A percentile compares a stretch with the other conserved stretches of the same genome.
These are phyloP conservation scores for Panzeria rudis DNA, from an alignment of 2,888 invertebrate genomes.

Conservation along the genomic window DNA sequence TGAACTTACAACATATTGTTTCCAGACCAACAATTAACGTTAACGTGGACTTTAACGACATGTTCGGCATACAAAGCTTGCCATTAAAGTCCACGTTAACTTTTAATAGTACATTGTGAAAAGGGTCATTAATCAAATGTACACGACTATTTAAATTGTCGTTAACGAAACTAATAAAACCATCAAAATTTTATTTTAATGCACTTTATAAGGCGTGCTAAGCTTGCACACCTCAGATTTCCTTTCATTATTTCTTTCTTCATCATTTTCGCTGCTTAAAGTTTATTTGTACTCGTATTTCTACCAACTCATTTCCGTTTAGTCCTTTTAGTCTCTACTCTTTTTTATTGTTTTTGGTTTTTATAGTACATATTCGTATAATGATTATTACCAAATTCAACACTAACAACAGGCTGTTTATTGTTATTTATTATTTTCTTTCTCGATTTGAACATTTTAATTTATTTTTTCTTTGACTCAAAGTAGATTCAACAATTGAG, in stretches of 20 bases:
- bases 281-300: neutral
- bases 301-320: conserved; percentile 22
- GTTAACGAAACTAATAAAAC: neutral
- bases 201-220: neutral
- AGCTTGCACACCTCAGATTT: neutral
- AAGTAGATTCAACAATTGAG: conserved; percentile 40
- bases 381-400: conserved; percentile 63
- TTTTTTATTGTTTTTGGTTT: neutral
- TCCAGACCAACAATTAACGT: too few relatives aligned
- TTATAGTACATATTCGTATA: conserved; percentile 5
- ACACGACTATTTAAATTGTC: neutral
- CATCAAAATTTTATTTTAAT: neutral
- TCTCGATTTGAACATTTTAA: conserved; percentile 4
- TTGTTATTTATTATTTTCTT: conserved; percentile 2
- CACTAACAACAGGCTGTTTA: conserved; percentile 63
- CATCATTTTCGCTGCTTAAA: conserved; percentile 4
- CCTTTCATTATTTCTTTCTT: neutral
- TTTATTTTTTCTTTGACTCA: neutral
- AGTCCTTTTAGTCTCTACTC: conserved; percentile 10
- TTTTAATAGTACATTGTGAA: too few relatives aligned
- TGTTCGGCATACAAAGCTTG: too few relatives aligned
- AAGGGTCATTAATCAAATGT: too few relatives aligned
- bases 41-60: too few relatives aligned
- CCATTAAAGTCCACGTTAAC: too few relatives aligned
- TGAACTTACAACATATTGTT: too few relatives aligned